Base-by-base conservation (phyloP, 2,888 invertebrate species). In the Chamaedrilus cognettii region DNA sequence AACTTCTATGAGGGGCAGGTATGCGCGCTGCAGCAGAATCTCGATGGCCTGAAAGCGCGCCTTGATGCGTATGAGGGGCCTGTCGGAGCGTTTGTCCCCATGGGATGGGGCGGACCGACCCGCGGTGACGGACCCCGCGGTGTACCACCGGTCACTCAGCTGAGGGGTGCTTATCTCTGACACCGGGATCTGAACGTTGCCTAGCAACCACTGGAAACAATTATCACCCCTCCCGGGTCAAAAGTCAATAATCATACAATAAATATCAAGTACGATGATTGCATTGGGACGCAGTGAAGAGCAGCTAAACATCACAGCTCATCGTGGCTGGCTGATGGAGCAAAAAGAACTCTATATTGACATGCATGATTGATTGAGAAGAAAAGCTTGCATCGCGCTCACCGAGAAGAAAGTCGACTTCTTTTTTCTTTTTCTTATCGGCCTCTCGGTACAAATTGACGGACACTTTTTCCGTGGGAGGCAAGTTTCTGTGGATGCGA, bases 391-490 rank as follows among this genome's bases (percentile, higher is more conserved):
- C n/a, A n/a, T 31, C 56, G 5, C 15, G 3, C 61, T 68, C 34
- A 74, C 92, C 92, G 75, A 95, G 89, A 73, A 94, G 88, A 58
- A 89, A 89, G 80, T 92, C 92, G 80, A 93, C 92, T 82, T 94
- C 94, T 75, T 93, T 89, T 84, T 94, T 92, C 80, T 90, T 89
- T 83, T 95, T 94, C 73, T 92, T 88, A 82, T 96, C 95, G 4
- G 92, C 91, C 85, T 96, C 96, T 62, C 94, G 88, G 85, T 92
- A 95, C 65, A 96, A 88, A 82, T 94, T 92, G 69, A 96, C 90
- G 76, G 90, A 80, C 59, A 84, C 75, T n/a, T 72, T 75, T 52
- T 79, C 77, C 30, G 81, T 76, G 19, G 75, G 61, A n/a, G 80
- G 80, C 61, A 83, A 71, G 67, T 82, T 82, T 64, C 83, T 83